These are phyloP conservation scores for Drosophila rellima DNA, from an alignment of 2,888 invertebrate species.

Conservation along the genomic window DNA sequence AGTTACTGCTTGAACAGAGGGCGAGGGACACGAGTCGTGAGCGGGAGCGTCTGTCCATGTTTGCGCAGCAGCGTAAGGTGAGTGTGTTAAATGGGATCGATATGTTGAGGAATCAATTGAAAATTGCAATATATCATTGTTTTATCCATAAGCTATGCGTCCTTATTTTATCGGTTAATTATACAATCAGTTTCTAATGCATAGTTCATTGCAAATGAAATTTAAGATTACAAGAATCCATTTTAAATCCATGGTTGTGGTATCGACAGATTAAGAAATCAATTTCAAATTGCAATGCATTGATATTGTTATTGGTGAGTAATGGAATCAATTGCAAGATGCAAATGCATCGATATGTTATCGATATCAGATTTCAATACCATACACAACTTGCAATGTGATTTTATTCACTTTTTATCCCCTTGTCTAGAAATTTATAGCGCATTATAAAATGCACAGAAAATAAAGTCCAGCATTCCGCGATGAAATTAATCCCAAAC, in stretches of 20 bases:
- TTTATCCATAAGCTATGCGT: not conserved
- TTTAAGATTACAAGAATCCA: too few relatives aligned
- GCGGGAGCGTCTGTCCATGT: constrained; percentile 80
- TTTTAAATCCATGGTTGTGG: too few relatives aligned
- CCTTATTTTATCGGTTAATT: not conserved
- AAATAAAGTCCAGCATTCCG: too few relatives aligned
- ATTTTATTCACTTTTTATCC: too few relatives aligned
- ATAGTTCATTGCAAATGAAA: not conserved
- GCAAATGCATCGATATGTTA: not conserved
- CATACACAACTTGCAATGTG: too few relatives aligned
- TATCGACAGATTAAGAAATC: too few relatives aligned
- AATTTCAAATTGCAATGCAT: not conserved
- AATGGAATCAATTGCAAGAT: not conserved
- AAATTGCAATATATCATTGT: not conserved
- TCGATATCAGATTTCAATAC: not conserved
- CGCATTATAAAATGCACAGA: too few relatives aligned
- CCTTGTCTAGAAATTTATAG: too few relatives aligned
- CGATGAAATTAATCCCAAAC: too few relatives aligned
- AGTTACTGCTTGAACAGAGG: constrained; percentile 80
- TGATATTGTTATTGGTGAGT: constrained; percentile 8
- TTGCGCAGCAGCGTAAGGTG: constrained; percentile 83
- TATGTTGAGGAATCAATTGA: not conserved
- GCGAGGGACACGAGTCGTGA: constrained; percentile 83
- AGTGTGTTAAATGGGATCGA: constrained; percentile 32
- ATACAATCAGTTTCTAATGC: not conserved